Evolutionary conservation across 2,888 invertebrate genomes (phyloP).

Genomic region (Paralinhomoeus sp.): DNA sequence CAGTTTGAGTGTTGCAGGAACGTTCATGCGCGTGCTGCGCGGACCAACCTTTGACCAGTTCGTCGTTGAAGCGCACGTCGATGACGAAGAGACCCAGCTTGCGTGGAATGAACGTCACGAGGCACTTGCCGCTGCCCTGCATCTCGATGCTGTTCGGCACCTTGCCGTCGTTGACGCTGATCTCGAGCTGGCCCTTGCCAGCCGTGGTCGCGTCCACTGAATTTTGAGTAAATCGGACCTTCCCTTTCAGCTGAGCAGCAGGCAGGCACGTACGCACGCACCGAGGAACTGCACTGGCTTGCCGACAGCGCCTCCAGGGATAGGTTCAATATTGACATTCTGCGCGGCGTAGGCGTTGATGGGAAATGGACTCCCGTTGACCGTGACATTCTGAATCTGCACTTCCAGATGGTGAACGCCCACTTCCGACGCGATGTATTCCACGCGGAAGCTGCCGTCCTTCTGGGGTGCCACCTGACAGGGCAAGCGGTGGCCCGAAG

Average conservation of each 20-base stretch:
- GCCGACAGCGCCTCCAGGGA: conserved; percentile 74
- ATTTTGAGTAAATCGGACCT: conserved; percentile 9
- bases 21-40: no score
- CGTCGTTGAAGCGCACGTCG: conserved; percentile 79
- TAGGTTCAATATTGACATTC: conserved; percentile 74
- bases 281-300: conserved; percentile 89
- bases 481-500: conserved; percentile 56
- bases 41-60: conserved; percentile 81
- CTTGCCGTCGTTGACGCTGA: conserved; percentile 94
- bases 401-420: conserved; percentile 70
- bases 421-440: conserved; percentile 48
- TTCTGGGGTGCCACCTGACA: conserved; percentile 59
- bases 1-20: no score
- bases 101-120: conserved; percentile 71
- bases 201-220: conserved; percentile 90
- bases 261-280: conserved; percentile 27
- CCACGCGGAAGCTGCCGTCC: conserved; percentile 58
- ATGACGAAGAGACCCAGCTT: conserved; percentile 73
- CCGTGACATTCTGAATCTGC: conserved; percentile 60
- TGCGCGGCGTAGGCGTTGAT: conserved; percentile 83
- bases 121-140: conserved; percentile 60
- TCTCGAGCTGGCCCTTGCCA: conserved; percentile 95
- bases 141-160: conserved; percentile 91
- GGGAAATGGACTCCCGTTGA: conserved; percentile 65
- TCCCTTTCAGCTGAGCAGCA: neutral